A percentile compares a stretch with the other conserved stretches of the same genome.
These are phyloP conservation scores for Invenusta paracnida DNA, from an alignment of 2,888 invertebrate genomes.

Conservation along the genomic window DNA sequence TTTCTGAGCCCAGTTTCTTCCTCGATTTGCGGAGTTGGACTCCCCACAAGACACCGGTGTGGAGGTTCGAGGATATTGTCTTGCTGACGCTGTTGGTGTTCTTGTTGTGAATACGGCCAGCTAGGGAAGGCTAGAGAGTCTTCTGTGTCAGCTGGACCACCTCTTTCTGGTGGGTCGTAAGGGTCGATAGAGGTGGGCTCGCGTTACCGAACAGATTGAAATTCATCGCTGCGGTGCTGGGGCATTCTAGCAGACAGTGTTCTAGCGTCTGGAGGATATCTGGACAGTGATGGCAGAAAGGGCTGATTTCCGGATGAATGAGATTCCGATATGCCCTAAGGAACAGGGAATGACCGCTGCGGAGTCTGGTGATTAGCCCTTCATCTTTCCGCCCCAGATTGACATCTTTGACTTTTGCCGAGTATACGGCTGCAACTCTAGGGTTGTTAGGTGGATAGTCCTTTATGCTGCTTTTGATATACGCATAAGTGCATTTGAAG, in stretches of 20 bases:
- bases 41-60: neutral
- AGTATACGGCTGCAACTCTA: neutral
- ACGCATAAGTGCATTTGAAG: neutral
- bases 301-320: neutral
- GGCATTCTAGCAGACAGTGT: neutral
- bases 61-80: neutral
- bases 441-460: neutral
- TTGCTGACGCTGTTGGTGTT: too few species aligned
- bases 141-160: neutral
- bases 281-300: neutral
- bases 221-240: neutral
- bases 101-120: neutral
- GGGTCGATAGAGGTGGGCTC: neutral
- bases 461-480: neutral
- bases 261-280: neutral
- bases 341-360: neutral
- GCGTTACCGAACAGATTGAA: neutral
- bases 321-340: neutral
- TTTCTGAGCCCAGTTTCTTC: neutral
- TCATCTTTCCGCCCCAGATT: too few species aligned
- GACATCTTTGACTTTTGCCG: neutral
- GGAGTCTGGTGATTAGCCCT: neutral
- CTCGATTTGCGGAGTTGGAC: neutral
- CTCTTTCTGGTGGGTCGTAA: neutral
- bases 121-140: neutral